Evolutionary conservation across 2,797 vertebrate genomes (phyloP), one percentile per base, ranked within the genome.

Genomic region (Chrysocyon brachyurus): DNA sequence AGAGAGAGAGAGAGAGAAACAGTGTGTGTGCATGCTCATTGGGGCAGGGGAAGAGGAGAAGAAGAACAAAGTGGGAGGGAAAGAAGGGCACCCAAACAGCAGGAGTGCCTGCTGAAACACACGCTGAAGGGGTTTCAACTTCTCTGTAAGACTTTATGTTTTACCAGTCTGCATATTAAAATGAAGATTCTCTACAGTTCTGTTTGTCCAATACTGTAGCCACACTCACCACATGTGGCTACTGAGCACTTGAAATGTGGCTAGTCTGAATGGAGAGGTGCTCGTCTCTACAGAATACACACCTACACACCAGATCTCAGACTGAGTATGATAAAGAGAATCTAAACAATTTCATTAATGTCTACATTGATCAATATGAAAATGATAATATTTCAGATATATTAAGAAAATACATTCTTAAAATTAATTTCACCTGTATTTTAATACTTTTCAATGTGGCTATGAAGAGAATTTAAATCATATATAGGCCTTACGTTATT

Each of bases 371-470:
- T 52, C 49, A 46, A n/a, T 61, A 2, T 33, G 75, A 68, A 92
- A 54, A 57, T 81, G 31, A 49, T 31, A 64, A 49, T 22, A 28
- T 59, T 84, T 91, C 2, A 5, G 24, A 72, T 64, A 54, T 90
- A 36, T 5, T 64, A 16, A 8, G 66, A 95, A 78, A 90, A 87
- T 19, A 28, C 24, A 66, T 66, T 87, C 28, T 72, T 90, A 87
- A 91, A 91, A 90, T 66, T 46, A 85, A 81, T 68, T 66, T 52
- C 1, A 14, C 7, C 9, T 91, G 21, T 59, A 64, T 93, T 68
- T 79, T 17, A 61, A 36, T 54, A 46, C 22, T 11, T 72, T 83
- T 82, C 72, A 89, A 56, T n/a, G n/a, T 54, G n/a, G 19, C 68
- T 78, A 52, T 31, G 17, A 81, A 49, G 46, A 75, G 68, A 64